Evolutionary conservation across 2,113 vertebrate species (phyloP).

Genomic region (Sturnus vulgaris): DNA sequence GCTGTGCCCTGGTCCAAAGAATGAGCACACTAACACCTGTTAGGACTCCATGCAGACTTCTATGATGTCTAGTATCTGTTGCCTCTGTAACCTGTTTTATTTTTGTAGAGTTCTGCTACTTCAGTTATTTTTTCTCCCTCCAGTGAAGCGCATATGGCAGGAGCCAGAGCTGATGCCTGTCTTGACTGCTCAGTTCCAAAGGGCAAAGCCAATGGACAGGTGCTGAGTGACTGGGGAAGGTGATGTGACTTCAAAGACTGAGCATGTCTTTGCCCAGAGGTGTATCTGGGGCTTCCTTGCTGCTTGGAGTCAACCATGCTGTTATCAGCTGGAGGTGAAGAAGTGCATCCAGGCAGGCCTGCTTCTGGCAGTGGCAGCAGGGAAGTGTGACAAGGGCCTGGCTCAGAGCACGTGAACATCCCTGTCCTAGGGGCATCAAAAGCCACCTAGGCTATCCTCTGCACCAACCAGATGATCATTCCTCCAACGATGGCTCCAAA

Average conservation of each 20-base stretch:
- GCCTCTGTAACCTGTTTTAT: not conserved
- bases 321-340: not conserved
- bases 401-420: not conserved
- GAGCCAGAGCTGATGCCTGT: not conserved
- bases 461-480: not conserved
- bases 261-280: not conserved
- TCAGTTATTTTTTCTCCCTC: not conserved
- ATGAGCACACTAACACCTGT: not conserved
- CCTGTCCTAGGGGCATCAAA: not conserved
- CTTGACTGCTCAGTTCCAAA: not conserved
- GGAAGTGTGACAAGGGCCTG: not conserved
- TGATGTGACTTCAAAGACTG: not conserved
- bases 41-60: not conserved
- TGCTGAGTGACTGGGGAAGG: not conserved
- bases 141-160: not conserved
- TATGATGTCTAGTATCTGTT: not conserved
- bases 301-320: not conserved
- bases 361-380: not conserved
- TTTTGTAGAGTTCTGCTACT: not conserved
- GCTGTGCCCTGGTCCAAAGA: not conserved
- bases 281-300: not conserved
- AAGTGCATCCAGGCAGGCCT: not conserved
- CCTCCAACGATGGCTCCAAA: not conserved
- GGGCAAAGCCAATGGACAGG: accelerated
- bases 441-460: not conserved